Evolutionary conservation across 2,797 vertebrate genomes (phyloP).

Genomic region (Xenops minutus): DNA sequence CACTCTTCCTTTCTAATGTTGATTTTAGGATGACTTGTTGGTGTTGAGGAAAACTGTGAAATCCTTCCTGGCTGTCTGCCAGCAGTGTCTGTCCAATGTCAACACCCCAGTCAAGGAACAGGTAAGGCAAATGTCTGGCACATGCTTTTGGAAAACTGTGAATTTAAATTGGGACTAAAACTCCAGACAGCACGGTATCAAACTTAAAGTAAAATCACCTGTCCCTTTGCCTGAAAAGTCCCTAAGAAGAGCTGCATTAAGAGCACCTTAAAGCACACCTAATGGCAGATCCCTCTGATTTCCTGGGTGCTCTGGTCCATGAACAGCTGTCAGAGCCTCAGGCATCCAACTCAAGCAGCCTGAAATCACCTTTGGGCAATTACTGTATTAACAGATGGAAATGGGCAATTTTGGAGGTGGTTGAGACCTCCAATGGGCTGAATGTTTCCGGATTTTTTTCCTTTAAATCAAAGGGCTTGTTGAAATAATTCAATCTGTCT

Average conservation of each 20-base stretch:
- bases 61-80: conserved; percentile 96
- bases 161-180: neutral
- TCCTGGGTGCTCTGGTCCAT: neutral
- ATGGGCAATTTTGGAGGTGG: neutral
- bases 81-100: conserved; percentile 97
- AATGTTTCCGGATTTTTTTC: neutral
- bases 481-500: neutral
- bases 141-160: neutral
- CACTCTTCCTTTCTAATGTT: conserved; percentile 17
- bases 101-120: conserved; percentile 98
- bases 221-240: neutral
- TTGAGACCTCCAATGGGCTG: neutral
- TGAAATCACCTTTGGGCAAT: neutral
- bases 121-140: conserved; percentile 76
- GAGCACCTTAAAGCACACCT: neutral
- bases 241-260: neutral
- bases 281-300: neutral
- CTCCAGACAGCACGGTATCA: neutral
- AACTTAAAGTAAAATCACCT: neutral
- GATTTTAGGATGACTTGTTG: conserved; percentile 90
- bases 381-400: neutral
- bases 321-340: neutral
- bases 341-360: neutral
- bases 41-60: conserved; percentile 96
- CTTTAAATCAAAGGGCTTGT: neutral